phyloP scores from a whole-genome alignment of 1,140 invertebrate species.

The Bilobella aurantiaca region DNA sequence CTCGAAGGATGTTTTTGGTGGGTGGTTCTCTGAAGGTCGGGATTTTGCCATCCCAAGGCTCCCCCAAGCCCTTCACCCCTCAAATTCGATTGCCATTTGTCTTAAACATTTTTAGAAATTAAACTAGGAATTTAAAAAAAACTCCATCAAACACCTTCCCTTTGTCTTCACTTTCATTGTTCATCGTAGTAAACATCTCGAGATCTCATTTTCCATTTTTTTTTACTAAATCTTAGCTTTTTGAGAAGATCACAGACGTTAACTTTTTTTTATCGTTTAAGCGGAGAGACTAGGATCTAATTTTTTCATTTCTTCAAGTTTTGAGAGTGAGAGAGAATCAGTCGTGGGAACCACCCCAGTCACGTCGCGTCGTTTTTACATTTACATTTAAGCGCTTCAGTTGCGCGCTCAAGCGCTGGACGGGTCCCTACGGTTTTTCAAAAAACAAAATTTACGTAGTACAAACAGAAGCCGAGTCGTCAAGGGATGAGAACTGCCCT shows the following conservation, averaged over 20 bases:
- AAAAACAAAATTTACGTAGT: too few species aligned
- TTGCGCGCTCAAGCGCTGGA: too few species aligned
- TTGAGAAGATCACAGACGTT: not conserved
- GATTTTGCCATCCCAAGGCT: not conserved
- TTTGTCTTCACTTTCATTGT: not conserved
- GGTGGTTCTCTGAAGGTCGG: not conserved
- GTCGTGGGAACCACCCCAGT: too few species aligned
- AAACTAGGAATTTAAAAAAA: not conserved
- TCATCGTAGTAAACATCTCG: not conserved
- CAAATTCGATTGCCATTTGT: not conserved
- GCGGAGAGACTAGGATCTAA: not conserved
- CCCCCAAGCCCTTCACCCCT: not conserved
- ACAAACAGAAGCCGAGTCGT: not conserved
- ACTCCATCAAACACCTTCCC: too few species aligned
- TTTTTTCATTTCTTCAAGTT: too few species aligned
- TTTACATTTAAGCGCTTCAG: too few species aligned
- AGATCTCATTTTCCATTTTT: not conserved
- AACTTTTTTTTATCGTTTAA: too few species aligned
- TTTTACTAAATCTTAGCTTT: too few species aligned
- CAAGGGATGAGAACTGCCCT: not conserved
- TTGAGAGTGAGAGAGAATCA: too few species aligned
- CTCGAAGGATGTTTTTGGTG: not conserved
- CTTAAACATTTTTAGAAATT: not conserved
- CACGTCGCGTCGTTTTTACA: too few species aligned
- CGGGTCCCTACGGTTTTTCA: too few species aligned